phyloP scores from a whole-genome alignment of 2,888 invertebrate species.

The Cyaniris semiargus region DNA sequence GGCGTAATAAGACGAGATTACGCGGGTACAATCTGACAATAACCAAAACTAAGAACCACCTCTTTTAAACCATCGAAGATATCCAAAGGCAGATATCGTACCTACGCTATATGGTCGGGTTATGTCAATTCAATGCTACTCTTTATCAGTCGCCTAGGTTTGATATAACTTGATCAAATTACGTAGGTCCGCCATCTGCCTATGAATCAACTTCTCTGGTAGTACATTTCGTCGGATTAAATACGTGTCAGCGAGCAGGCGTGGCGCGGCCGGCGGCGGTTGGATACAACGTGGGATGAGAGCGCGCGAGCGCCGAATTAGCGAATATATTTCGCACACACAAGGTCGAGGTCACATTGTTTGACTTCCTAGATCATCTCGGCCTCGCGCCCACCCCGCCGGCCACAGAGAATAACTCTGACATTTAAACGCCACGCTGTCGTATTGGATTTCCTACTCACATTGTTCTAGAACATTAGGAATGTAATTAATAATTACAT shows the following conservation, averaged over 20 bases:
- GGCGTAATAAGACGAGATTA: background rate
- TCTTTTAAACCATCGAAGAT: background rate
- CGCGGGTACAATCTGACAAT: background rate
- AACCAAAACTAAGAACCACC: background rate
- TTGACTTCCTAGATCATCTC: slow-evolving; percentile 76
- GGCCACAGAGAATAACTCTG: slow-evolving; percentile 42
- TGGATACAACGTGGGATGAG: slow-evolving; percentile 41
- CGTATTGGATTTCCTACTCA: slow-evolving; percentile 13
- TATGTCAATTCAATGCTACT: no score
- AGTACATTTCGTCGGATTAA: background rate
- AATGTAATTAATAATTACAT: background rate
- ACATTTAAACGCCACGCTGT: slow-evolving; percentile 38
- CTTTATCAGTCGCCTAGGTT: no score
- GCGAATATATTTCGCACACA: slow-evolving; percentile 73
- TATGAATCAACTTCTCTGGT: no score
- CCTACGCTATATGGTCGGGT: no score
- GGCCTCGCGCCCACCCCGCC: slow-evolving; percentile 47
- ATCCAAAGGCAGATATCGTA: no score
- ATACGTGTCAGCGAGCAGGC: background rate
- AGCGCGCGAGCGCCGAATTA: slow-evolving; percentile 39
- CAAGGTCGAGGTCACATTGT: slow-evolving; percentile 75
- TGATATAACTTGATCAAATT: background rate
- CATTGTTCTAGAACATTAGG: slow-evolving; percentile 3
- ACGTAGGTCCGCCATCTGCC: background rate
- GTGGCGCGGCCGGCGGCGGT: background rate